Evolutionary conservation across 2,113 vertebrate genomes (phyloP).

Genomic region (Heterotilapia buettikoferi): DNA sequence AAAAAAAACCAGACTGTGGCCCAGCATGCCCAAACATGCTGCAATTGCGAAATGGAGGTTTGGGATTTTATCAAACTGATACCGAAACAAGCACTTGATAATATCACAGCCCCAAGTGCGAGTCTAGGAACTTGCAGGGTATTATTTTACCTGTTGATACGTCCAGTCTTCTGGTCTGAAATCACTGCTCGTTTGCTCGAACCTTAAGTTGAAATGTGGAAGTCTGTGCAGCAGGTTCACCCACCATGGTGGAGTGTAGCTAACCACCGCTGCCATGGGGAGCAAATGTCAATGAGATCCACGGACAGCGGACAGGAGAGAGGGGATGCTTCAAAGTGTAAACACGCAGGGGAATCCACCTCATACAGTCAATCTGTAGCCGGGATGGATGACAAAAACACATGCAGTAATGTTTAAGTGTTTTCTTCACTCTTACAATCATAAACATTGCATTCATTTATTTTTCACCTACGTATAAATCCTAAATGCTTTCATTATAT

Average conservation of each 20-base stretch:
- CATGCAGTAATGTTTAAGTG: neutral
- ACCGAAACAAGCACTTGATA: neutral
- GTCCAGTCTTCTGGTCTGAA: conserved; percentile 86
- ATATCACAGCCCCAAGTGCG: neutral
- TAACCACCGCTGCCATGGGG: conserved; percentile 84
- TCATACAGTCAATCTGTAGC: conserved; percentile 3
- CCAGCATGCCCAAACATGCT: neutral
- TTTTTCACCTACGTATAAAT: neutral
- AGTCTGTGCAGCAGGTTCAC: conserved; percentile 89
- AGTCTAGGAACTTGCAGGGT: neutral
- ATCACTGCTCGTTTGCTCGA: conserved; percentile 83
- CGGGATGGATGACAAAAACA: neutral
- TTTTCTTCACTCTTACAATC: neutral
- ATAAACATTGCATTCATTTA: neutral
- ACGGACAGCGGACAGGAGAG: neutral
- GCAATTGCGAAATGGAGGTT: neutral
- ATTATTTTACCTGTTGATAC: conserved; percentile 87
- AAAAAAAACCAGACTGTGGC: neutral
- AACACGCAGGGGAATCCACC: neutral
- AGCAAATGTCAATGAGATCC: neutral
- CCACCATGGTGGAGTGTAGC: conserved; percentile 94
- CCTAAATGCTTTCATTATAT: too few relatives aligned
- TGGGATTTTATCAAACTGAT: neutral
- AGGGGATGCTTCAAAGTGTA: conserved; percentile 2
- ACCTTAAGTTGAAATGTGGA: conserved; percentile 86